Percentiles rank a stretch among this genome's conserved stretches.
Evolutionary conservation across 1,140 invertebrate species (phyloP).

Genomic region (Archivesica marissinica): DNA sequence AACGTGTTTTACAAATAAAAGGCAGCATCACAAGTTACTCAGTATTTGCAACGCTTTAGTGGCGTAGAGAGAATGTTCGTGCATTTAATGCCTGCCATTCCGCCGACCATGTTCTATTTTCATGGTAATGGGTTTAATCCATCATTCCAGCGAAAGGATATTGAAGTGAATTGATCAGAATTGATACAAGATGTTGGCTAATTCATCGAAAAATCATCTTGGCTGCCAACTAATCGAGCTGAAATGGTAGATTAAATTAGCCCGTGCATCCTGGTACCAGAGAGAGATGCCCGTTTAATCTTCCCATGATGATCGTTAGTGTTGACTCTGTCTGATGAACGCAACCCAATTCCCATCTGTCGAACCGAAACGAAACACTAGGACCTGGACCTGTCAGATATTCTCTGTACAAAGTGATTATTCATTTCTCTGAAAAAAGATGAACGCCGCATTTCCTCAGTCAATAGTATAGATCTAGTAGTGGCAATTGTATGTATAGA

Average conservation of each 20-base stretch:
- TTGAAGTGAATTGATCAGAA: slow-evolving; percentile 56
- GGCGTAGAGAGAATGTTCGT: neutral
- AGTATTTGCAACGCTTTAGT: slow-evolving; percentile 9
- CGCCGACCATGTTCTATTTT: neutral
- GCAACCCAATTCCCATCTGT: slow-evolving; percentile 59
- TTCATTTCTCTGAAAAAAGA: slow-evolving; percentile 32
- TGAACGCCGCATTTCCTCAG: neutral
- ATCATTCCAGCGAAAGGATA: slow-evolving; percentile 36
- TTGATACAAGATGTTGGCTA: slow-evolving; percentile 64
- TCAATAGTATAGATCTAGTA: slow-evolving; percentile 31
- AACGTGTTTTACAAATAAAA: neutral
- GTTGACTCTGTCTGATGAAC: slow-evolving; percentile 59
- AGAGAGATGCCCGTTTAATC: slow-evolving; percentile 63
- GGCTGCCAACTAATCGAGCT: slow-evolving; percentile 60
- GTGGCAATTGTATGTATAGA: neutral
- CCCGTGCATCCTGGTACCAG: slow-evolving; percentile 27
- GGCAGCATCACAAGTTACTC: neutral
- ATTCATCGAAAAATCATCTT: slow-evolving; percentile 65
- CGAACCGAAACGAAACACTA: slow-evolving; percentile 42
- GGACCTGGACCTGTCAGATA: slow-evolving; percentile 37
- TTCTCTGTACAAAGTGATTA: slow-evolving; percentile 35
- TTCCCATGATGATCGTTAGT: slow-evolving; percentile 33
- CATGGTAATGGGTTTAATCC: slow-evolving; percentile 60
- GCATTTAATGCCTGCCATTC: slow-evolving; percentile 24
- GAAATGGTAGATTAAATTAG: slow-evolving; percentile 66